These are phyloP conservation scores for Neodiprion virginianus DNA, from an alignment of 1,140 invertebrate genomes.

Conservation along the genomic window DNA sequence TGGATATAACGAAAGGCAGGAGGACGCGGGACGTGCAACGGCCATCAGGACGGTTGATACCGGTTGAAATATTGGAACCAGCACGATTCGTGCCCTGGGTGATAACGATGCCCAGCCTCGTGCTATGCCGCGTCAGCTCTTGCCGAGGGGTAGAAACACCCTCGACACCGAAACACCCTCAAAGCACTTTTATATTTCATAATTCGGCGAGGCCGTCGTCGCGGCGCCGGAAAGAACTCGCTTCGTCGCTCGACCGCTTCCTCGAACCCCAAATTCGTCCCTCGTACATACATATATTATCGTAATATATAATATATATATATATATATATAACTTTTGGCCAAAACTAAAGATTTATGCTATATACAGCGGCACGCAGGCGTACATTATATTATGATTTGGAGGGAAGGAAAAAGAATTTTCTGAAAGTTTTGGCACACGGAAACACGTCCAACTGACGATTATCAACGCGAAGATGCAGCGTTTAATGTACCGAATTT, in stretches of 20 bases:
- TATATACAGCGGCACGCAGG: no score
- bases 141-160: background rate
- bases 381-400: no score
- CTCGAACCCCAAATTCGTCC: background rate
- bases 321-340: no score
- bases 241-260: background rate
- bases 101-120: background rate
- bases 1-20: background rate
- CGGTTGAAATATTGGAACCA: background rate
- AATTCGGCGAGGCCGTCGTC: background rate
- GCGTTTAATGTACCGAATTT: no score
- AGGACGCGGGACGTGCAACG: background rate
- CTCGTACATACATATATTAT: background rate
- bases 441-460: no score
- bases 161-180: slow-evolving; percentile 4
- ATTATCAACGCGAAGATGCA: no score
- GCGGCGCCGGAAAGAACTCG: background rate
- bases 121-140: background rate
- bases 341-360: no score
- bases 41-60: background rate
- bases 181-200: slow-evolving; percentile 8
- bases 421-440: no score
- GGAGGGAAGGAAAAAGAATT: no score
- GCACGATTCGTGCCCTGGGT: slow-evolving; percentile 1
- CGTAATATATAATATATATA: no score